Base-by-base conservation (phyloP, 1,140 invertebrate species). In the Anagrus nilaparvatae region DNA sequence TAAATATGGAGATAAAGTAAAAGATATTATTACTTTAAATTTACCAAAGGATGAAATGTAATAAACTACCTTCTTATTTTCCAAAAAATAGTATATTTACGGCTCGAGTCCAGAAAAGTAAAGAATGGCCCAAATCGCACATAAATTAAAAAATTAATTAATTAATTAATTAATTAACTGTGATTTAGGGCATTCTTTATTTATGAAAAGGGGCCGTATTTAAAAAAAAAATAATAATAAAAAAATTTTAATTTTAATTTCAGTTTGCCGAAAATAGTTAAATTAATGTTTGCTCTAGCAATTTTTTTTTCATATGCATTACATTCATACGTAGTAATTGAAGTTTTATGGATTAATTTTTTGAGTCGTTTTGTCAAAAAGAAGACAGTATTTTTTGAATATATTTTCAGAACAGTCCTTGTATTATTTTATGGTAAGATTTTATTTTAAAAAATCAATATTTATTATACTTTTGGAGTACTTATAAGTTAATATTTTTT, bases 301-400 rank as follows among this genome's bases (percentile, higher is more conserved):
- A 90, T 93, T 23, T 92, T 87, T 61, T 82, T 94, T 36, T 85
- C 87, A 0, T 95, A 93, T 67, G 84, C 84, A 3, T 67, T 97
- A n/a, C 92, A 97, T 67, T 83, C 89, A 30, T 97, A 92, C 64
- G 91, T 97, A 2, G 88, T 92, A 0, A 78, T 94, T 9, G 79
- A 86, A 46, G 91, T 97, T 24, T 70, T 93, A 18, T 94, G 89
- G 88, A 77, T 79, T 13, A 78, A 72, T 5, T 84, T 83, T 53
- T 48, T 84, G 21, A 61, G 70, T 12, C 74, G 77, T 9, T 61
- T 66, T 13, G 50, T 81, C 13, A 60, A 71, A 35, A 60, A 67
- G 16, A 60, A 62, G 2, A 67, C 72, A 36, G 18, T 71, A 2
- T 54, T 73, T 5, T 70, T 70, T 36, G 81, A 88, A 58, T 83